phyloP scores from a whole-genome alignment of 23 tunicate genomes.

The Halocynthia aurantium region DNA sequence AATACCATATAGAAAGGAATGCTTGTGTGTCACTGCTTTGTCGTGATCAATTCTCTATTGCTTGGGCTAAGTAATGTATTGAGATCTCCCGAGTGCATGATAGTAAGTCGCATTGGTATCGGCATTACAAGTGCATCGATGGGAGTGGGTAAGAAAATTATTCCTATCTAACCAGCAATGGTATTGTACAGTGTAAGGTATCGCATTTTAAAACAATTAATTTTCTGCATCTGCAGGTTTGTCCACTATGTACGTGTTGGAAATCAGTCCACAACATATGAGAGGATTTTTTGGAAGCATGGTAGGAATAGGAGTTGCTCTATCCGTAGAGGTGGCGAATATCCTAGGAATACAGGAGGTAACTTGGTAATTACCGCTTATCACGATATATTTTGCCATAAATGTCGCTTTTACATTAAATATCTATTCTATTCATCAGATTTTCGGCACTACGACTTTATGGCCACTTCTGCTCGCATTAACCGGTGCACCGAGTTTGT shows the following conservation, averaged over 20 bases:
- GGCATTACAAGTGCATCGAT: conserved; percentile 17
- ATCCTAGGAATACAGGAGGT: conserved; percentile 40
- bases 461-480: conserved; percentile 27
- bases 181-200: too few relatives aligned
- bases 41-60: conserved; percentile 12
- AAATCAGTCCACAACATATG: conserved; percentile 23
- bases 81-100: conserved; percentile 23
- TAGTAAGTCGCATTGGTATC: conserved; percentile 16
- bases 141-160: conserved; percentile 17
- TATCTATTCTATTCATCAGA: not conserved
- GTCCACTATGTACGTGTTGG: conserved; percentile 35
- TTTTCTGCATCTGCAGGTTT: conserved; percentile 13
- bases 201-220: too few relatives aligned
- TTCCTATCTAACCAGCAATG: too few relatives aligned
- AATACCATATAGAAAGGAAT: conserved; percentile 10
- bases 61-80: conserved; percentile 22
- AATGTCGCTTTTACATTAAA: not conserved
- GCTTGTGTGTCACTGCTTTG: conserved; percentile 7
- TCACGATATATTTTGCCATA: too few relatives aligned
- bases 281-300: conserved; percentile 41
- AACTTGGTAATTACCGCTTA: not conserved
- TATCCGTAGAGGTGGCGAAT: conserved; percentile 27
- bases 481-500: conserved; percentile 19
- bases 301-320: conserved; percentile 15
- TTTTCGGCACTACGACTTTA: conserved; percentile 4